Evolutionary conservation across 2,888 invertebrate species (phyloP), one percentile per base, ranked within the genome.

Genomic region (Cryptops parisi): DNA sequence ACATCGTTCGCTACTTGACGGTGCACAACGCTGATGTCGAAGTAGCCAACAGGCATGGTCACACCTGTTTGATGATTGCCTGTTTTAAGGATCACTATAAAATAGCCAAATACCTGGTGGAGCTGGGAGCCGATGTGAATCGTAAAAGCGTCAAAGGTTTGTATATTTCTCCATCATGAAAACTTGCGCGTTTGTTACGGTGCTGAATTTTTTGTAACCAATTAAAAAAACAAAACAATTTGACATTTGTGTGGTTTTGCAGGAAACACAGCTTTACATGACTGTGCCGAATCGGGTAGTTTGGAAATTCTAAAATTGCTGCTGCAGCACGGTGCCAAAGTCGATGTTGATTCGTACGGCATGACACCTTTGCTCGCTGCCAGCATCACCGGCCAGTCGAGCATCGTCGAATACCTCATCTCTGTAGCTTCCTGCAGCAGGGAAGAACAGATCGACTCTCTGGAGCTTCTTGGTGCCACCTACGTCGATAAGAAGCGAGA

Each of bases 41-140:
- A 74, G 83, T 93, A 66, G 89, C 93, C 22, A 97, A 97, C 69
- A 78, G 89, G 58, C 89, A 90, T 68, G 90, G 89, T 1, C 96
- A 97, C 73, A 96, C 96, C 15, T 94, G 94, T 66, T 76, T 97
- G 27, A 97, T 97, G 96, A 97, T 97, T 57, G 89, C 94, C 46
- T 94, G 93, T 71, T 96, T 90, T 72, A 91, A 93, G 69, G 89
- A 91, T 52, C 93, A 96, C 72, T 80, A 82, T 60, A 78, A 80
- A 65, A 93, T 96, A 66, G 91, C 90, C 51, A 83, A 84, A 65
- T 94, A 84, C 72, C 76, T 96, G 53, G 76, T 96, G 9, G 78
- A 81, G 17, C 72, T 87, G 45, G 85, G 85, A 63, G 94, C 93
- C 1, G 83, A 90, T 67, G 88, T 93, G 1, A 94, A 96, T 70